phyloP scores from a whole-genome alignment of 2,113 vertebrate genomes.

The Mormyrus iriodes region DNA sequence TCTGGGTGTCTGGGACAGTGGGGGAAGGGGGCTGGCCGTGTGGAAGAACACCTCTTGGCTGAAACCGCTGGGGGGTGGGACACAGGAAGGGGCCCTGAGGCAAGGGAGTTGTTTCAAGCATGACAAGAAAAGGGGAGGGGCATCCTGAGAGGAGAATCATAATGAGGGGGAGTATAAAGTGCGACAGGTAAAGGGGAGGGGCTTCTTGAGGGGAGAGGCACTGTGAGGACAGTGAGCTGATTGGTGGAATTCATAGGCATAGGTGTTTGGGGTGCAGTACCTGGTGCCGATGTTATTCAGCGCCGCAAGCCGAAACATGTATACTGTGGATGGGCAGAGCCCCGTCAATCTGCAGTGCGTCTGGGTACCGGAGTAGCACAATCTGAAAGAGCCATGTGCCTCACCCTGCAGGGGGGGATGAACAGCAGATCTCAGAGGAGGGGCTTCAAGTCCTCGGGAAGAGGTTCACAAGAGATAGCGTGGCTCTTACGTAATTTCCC shows the following conservation, averaged over 20 bases:
- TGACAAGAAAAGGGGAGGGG: neutral
- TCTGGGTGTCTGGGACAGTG: constrained; percentile 78
- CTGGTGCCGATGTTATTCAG: constrained; percentile 73
- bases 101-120: neutral
- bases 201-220: neutral
- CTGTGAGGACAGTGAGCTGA: neutral
- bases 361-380: constrained; percentile 74
- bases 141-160: neutral
- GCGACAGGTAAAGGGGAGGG: constrained; percentile 34
- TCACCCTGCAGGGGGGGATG: constrained; percentile 66
- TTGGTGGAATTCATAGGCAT: neutral
- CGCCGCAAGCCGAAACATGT: constrained; percentile 72
- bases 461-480: neutral
- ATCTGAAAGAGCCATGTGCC: constrained; percentile 68
- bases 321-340: constrained; percentile 68
- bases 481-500: neutral
- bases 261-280: constrained; percentile 39
- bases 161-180: neutral
- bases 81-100: neutral
- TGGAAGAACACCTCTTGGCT: constrained; percentile 88
- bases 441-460: neutral
- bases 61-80: constrained; percentile 66
- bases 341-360: constrained; percentile 74
- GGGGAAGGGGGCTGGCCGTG: constrained; percentile 83
- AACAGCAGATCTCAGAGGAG: neutral